phyloP scores from a whole-genome alignment of 2,888 invertebrate genomes.

The Myopa testacea region DNA sequence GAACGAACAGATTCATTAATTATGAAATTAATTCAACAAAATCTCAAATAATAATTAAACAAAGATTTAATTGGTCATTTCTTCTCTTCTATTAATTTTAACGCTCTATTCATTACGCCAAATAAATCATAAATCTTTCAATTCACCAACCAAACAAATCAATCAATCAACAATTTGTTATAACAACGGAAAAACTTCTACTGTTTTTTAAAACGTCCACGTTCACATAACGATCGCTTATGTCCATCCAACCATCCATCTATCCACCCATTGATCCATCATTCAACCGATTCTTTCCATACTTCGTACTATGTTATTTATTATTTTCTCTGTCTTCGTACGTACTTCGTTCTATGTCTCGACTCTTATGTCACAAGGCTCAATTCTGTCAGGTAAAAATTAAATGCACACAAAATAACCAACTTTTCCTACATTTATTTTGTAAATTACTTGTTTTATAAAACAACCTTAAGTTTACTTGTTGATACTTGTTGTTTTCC shows the following conservation, averaged over 20 bases:
- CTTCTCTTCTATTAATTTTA: constrained; percentile 15
- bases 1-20: too few species aligned
- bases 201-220: too few species aligned
- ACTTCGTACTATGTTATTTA: constrained; percentile 21
- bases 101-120: not conserved
- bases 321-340: constrained; percentile 36
- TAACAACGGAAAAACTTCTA: too few species aligned
- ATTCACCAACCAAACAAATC: constrained; percentile 16
- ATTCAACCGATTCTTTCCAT: constrained; percentile 21
- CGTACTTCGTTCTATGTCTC: constrained; percentile 32
- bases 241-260: not conserved
- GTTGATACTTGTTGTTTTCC: constrained; percentile 36
- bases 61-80: too few species aligned
- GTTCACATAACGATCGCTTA: too few species aligned
- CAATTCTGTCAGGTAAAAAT: constrained; percentile 69
- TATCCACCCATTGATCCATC: constrained; percentile 3
- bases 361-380: constrained; percentile 57
- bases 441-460: constrained; percentile 19
- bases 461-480: constrained; percentile 30
- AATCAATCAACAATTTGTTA: constrained; percentile 7
- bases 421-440: constrained; percentile 21
- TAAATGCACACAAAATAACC: constrained; percentile 35
- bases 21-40: too few species aligned
- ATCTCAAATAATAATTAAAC: too few species aligned
- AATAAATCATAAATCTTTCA: constrained; percentile 26